phyloP scores from a whole-genome alignment of 2,797 vertebrate genomes.

The Hippocampus kuda region DNA sequence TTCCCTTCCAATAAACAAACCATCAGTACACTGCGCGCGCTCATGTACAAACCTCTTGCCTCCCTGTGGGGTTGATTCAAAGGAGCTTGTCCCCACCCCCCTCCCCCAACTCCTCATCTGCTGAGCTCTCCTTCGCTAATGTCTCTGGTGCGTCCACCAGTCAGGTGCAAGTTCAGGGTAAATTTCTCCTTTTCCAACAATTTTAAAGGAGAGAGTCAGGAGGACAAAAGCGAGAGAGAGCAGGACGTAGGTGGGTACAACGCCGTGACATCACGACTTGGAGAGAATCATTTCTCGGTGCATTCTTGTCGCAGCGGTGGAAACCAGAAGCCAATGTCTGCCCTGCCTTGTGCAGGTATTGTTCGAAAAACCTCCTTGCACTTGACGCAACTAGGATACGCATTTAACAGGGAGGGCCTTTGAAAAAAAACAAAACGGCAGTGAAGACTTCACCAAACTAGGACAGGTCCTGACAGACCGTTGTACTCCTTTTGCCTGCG shows the following conservation, averaged over 20 bases:
- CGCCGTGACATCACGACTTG: constrained; percentile 20
- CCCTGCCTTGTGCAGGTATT: constrained; percentile 24
- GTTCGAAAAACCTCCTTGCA: constrained; percentile 19
- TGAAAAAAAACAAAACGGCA: constrained; percentile 16
- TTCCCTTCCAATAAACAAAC: constrained; percentile 9
- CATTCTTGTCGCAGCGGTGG: constrained; percentile 30
- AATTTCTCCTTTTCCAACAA: constrained; percentile 38
- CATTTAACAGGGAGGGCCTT: constrained; percentile 27
- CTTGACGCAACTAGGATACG: constrained; percentile 27
- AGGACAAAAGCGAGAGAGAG: constrained; percentile 41
- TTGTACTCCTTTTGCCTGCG: constrained; percentile 52
- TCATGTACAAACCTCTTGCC: constrained; percentile 29
- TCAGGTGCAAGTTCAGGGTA: constrained; percentile 45
- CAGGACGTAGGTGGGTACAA: constrained; percentile 39
- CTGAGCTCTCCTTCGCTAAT: constrained; percentile 42
- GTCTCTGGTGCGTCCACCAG: constrained; percentile 47
- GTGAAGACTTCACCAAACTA: constrained; percentile 44
- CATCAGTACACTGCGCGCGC: constrained; percentile 8
- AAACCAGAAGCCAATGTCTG: constrained; percentile 20
- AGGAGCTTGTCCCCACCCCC: constrained; percentile 58
- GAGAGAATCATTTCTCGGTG: constrained; percentile 35
- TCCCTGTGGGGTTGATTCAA: constrained; percentile 48
- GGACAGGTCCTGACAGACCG: constrained; percentile 65
- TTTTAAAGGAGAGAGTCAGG: constrained; percentile 40
- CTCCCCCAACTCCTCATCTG: constrained; percentile 35